Percentiles rank a stretch among this genome's conserved stretches.
Conservation (phyloP, 2,113 vertebrate genomes). For the Chinchilla lanigera region DNA sequence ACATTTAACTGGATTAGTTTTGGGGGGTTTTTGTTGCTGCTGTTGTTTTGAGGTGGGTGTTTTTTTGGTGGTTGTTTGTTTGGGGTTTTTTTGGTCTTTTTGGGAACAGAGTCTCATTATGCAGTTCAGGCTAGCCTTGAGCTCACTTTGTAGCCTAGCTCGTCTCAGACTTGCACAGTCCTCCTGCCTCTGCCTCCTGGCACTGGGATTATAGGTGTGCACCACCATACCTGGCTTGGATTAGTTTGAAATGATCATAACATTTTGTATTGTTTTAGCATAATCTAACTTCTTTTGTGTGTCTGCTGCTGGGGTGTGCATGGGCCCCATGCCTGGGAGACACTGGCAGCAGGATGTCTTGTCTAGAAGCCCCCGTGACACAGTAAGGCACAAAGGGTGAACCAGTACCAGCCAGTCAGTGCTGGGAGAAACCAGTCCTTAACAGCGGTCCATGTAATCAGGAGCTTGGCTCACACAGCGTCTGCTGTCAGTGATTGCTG, state of each 20-base stretch:
- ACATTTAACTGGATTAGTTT: not conserved
- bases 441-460: not conserved
- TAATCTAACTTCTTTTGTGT: not conserved
- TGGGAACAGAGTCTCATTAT: no score
- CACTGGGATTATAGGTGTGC: not conserved
- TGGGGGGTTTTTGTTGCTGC: no score
- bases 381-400: not conserved
- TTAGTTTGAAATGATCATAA: conserved; percentile 31
- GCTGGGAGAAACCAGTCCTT: not conserved
- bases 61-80: no score
- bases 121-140: no score
- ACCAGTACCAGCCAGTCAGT: not conserved
- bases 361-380: not conserved
- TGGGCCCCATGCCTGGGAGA: not conserved
- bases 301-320: not conserved
- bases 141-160: no score
- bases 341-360: not conserved
- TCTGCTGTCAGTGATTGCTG: not conserved
- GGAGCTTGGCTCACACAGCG: not conserved
- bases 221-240: no score
- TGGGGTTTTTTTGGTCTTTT: no score
- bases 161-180: no score
- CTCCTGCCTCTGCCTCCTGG: no score
- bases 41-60: no score
- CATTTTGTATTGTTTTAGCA: conserved; percentile 33